phyloP scores from a whole-genome alignment of 2,888 invertebrate species.

The Chrysolina haemoptera region DNA sequence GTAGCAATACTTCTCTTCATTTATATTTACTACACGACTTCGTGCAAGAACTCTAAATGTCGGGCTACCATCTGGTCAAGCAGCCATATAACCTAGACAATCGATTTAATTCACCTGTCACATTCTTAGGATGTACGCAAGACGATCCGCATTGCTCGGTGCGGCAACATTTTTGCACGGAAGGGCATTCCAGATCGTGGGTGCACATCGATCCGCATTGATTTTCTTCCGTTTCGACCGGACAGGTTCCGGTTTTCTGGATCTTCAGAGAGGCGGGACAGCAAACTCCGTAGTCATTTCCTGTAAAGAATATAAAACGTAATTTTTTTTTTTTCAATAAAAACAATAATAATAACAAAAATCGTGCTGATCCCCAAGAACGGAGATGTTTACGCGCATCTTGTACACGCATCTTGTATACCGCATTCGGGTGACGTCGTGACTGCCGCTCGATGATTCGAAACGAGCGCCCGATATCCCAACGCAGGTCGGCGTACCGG shows the following conservation, averaged over 20 bases:
- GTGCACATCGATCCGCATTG: slow-evolving; percentile 79
- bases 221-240: slow-evolving; percentile 70
- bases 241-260: slow-evolving; percentile 85
- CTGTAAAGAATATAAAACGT: slow-evolving; percentile 63
- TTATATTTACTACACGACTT: slow-evolving; percentile 30
- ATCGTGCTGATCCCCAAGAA: too few species aligned
- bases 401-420: too few species aligned
- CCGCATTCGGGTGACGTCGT: too few species aligned
- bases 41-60: slow-evolving; percentile 46
- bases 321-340: too few species aligned
- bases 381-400: too few species aligned
- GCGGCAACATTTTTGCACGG: slow-evolving; percentile 86
- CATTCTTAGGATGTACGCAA: slow-evolving; percentile 82
- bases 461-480: too few species aligned
- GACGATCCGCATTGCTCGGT: slow-evolving; percentile 82
- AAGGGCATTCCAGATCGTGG: slow-evolving; percentile 87
- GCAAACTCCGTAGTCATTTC: slow-evolving; percentile 90
- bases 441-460: too few species aligned
- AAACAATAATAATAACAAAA: too few species aligned
- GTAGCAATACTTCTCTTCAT: slow-evolving; percentile 32
- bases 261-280: slow-evolving; percentile 85
- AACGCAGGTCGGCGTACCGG: too few species aligned
- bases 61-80: slow-evolving; percentile 27
- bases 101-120: slow-evolving; percentile 72
- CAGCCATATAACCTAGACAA: slow-evolving; percentile 9